Percentiles rank a stretch among this genome's conserved stretches.
Conservation (phyloP, 1,140 invertebrate species). For the Diuraphis noxia region DNA sequence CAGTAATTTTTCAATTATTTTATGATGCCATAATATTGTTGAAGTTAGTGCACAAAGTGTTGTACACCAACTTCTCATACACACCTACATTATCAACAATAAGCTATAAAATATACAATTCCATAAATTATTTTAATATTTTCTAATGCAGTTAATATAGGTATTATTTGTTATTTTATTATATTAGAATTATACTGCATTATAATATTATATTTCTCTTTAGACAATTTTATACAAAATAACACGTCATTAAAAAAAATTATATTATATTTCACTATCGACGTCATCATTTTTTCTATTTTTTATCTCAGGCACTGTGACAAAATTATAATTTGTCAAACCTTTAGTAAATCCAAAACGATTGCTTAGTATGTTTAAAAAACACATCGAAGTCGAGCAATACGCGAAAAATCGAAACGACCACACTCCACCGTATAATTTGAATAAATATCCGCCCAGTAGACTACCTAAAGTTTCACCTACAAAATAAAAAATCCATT, state of each 20-base stretch:
- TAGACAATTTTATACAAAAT: background rate
- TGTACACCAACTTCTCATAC: no score
- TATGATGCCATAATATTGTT: background rate
- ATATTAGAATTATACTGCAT: background rate
- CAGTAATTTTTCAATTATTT: background rate
- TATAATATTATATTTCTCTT: background rate
- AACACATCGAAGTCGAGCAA: background rate
- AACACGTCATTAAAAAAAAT: background rate
- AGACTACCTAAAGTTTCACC: conserved; percentile 16
- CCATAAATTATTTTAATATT: no score
- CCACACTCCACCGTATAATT: conserved; percentile 22
- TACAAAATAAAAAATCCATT: background rate
- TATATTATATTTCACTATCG: background rate
- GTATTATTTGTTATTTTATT: background rate
- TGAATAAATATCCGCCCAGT: background rate
- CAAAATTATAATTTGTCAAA: background rate
- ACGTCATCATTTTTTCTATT: background rate
- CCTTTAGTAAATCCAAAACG: background rate
- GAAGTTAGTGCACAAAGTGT: background rate
- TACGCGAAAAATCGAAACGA: conserved; percentile 29
- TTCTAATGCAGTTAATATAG: no score
- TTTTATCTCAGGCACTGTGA: background rate
- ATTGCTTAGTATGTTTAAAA: background rate
- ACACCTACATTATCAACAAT: background rate
- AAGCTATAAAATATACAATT: background rate